Conservation (phyloP, 2,113 vertebrate genomes). For the Oenanthe oenanthe region DNA sequence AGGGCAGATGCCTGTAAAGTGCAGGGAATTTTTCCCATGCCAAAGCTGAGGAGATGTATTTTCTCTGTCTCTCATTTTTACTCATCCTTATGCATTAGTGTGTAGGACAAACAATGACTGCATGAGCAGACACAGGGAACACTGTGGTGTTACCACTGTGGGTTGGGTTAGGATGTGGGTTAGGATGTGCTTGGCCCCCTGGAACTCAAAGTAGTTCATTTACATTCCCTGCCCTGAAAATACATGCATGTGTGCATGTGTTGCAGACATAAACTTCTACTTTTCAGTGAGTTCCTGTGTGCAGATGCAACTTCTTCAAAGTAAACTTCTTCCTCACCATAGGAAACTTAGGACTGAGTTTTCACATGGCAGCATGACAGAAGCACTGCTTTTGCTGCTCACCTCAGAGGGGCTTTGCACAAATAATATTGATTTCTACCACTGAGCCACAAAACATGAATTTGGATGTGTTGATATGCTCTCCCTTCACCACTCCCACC, state of each 20-base stretch:
- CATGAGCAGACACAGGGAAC: background rate
- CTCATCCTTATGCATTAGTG: background rate
- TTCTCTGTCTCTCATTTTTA: background rate
- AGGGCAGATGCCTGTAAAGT: background rate
- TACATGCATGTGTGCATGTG: background rate
- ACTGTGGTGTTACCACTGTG: background rate
- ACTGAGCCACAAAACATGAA: background rate
- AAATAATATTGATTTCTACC: background rate
- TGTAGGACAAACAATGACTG: background rate
- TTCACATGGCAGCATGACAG: background rate
- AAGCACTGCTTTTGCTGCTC: background rate
- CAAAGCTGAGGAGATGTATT: background rate
- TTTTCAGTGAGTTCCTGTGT: background rate
- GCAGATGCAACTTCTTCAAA: background rate
- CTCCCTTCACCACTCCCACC: background rate
- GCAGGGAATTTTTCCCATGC: background rate
- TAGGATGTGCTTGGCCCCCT: background rate
- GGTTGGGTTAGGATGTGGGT: background rate
- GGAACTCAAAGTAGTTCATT: background rate
- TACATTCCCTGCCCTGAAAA: background rate
- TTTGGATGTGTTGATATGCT: background rate
- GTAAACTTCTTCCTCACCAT: background rate
- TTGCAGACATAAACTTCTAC: background rate
- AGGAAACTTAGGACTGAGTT: background rate
- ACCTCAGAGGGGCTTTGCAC: background rate